Evolutionary conservation across 1,140 invertebrate species (phyloP).

Genomic region (Conus ventricosus): DNA sequence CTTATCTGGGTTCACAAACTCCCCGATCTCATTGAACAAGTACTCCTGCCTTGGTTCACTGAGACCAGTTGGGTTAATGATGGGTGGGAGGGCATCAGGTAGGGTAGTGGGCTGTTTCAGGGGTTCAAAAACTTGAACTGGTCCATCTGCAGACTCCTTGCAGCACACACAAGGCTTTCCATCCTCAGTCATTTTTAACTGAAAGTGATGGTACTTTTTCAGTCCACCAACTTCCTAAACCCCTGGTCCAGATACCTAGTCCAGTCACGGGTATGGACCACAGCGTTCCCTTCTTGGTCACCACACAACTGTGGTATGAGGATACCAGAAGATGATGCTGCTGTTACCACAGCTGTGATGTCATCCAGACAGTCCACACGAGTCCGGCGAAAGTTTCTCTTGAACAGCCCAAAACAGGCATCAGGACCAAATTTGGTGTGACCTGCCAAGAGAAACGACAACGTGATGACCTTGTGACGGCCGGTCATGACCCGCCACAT

Average conservation of each 20-base stretch:
- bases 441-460: constrained; percentile 24
- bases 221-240: not conserved
- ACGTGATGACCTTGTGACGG: constrained; percentile 1
- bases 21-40: not conserved
- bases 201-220: constrained; percentile 14
- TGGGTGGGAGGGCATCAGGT: not conserved
- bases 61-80: not conserved
- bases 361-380: constrained; percentile 31
- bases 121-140: not conserved
- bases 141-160: not conserved
- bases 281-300: constrained; percentile 19
- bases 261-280: constrained; percentile 40
- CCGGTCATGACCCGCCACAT: constrained; percentile 27
- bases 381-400: constrained; percentile 27
- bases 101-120: not conserved
- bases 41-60: not conserved
- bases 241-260: constrained; percentile 30
- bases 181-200: not conserved
- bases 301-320: constrained; percentile 43
- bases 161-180: not conserved
- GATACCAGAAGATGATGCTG: constrained; percentile 31
- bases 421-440: constrained; percentile 35
- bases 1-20: not conserved
- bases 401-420: constrained; percentile 30
- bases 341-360: constrained; percentile 17